Conservation (phyloP, 2,888 invertebrate genomes). For the Drosophila robusta region DNA sequence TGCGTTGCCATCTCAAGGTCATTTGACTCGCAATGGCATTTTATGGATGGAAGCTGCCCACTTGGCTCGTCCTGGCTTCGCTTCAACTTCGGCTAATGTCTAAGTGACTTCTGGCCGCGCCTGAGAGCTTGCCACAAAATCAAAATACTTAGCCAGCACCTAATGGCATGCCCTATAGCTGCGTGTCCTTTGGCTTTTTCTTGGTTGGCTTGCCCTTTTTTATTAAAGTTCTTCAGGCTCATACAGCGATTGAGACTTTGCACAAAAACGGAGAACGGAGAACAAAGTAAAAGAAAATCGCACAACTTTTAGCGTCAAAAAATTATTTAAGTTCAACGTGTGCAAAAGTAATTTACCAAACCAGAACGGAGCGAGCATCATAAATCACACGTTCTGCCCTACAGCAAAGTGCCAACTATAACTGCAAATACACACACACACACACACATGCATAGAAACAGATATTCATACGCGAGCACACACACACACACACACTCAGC, state of each 20-base stretch:
- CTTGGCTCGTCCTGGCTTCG: slow-evolving; percentile 2
- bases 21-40: slow-evolving; percentile 40
- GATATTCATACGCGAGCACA: slow-evolving; percentile 35
- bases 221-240: slow-evolving; percentile 50
- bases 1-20: slow-evolving; percentile 49
- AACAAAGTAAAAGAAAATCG: slow-evolving; percentile 33
- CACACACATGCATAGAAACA: slow-evolving; percentile 4
- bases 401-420: slow-evolving; percentile 58
- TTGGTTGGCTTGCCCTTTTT: slow-evolving; percentile 1
- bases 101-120: slow-evolving; percentile 50
- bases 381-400: slow-evolving; percentile 69
- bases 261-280: slow-evolving; percentile 10
- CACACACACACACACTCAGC: slow-evolving; percentile 24
- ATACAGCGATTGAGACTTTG: slow-evolving; percentile 47
- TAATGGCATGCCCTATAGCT: slow-evolving; percentile 51
- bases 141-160: slow-evolving; percentile 49
- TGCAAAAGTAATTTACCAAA: slow-evolving; percentile 72
- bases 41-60: slow-evolving; percentile 34
- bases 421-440: slow-evolving; percentile 44
- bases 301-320: slow-evolving; percentile 54
- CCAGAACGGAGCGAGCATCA: slow-evolving; percentile 66
- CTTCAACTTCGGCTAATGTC: slow-evolving; percentile 41
- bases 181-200: background rate
- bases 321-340: slow-evolving; percentile 63
- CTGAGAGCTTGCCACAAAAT: slow-evolving; percentile 48